phyloP scores from a whole-genome alignment of 2,888 invertebrate genomes.

The Pristionchus entomophagus region DNA sequence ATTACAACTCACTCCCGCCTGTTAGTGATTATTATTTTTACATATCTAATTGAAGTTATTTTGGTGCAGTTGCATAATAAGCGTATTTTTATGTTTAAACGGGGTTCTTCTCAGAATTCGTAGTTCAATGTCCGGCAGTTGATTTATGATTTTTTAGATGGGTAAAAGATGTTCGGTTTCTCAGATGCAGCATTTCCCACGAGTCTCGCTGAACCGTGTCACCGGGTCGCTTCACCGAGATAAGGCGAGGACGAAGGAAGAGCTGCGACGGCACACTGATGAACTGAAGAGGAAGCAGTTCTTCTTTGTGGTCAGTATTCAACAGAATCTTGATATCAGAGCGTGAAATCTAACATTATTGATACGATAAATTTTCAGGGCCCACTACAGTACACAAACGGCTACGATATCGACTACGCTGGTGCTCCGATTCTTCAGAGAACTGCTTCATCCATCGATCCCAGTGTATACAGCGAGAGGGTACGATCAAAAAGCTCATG shows the following conservation, averaged over 20 bases:
- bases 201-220: constrained; percentile 12
- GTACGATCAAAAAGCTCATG: not conserved
- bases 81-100: no score
- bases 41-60: not conserved
- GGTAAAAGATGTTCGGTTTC: no score
- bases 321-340: not conserved
- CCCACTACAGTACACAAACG: not conserved
- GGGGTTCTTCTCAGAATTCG: no score
- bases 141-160: no score
- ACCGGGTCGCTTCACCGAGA: constrained; percentile 1
- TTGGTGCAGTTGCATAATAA: no score
- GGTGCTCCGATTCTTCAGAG: not conserved
- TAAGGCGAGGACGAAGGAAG: not conserved
- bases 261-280: constrained; percentile 39
- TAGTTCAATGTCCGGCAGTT: no score
- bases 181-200: constrained; percentile 30
- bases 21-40: not conserved
- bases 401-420: constrained; percentile 21
- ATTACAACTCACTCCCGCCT: constrained; percentile 35
- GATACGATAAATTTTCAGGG: no score
- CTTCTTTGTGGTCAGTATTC: not conserved
- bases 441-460: constrained; percentile 26
- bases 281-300: constrained; percentile 43
- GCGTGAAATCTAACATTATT: no score
- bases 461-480: not conserved